Conservation (phyloP, 2,797 vertebrate species). For the Momotus momota region DNA sequence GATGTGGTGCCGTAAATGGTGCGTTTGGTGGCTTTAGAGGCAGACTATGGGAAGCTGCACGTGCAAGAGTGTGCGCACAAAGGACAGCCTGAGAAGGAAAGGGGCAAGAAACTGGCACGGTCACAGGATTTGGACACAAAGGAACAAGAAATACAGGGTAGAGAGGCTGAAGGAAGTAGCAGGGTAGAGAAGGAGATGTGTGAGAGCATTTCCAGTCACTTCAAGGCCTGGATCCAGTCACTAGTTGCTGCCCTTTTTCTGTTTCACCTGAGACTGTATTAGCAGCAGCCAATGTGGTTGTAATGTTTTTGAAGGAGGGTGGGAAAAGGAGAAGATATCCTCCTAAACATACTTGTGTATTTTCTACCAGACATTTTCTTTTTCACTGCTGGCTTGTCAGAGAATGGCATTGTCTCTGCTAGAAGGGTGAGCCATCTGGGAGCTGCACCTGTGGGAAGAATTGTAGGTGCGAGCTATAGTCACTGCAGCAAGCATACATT, state of each 20-base stretch:
- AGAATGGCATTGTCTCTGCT: neutral
- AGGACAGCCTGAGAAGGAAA: neutral
- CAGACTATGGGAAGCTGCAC: neutral
- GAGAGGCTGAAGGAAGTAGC: neutral
- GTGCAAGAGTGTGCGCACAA: neutral
- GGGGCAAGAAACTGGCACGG: neutral
- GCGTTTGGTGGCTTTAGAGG: neutral
- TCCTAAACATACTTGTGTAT: neutral
- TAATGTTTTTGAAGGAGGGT: neutral
- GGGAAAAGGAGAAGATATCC: neutral
- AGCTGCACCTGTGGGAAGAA: neutral
- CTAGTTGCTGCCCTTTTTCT: neutral
- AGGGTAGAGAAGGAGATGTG: neutral
- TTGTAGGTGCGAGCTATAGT: neutral
- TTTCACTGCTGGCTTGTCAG: neutral
- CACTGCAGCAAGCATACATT: neutral
- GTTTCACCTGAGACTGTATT: neutral
- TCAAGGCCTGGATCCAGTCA: neutral
- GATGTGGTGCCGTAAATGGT: neutral
- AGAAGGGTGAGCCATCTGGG: neutral
- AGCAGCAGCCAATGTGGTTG: neutral
- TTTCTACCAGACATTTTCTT: neutral
- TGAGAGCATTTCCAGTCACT: neutral
- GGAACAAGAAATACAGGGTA: neutral
- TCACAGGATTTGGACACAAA: rapidly evolving